Conservation (phyloP, 2,113 vertebrate genomes). For the Cryptotis parvus region DNA sequence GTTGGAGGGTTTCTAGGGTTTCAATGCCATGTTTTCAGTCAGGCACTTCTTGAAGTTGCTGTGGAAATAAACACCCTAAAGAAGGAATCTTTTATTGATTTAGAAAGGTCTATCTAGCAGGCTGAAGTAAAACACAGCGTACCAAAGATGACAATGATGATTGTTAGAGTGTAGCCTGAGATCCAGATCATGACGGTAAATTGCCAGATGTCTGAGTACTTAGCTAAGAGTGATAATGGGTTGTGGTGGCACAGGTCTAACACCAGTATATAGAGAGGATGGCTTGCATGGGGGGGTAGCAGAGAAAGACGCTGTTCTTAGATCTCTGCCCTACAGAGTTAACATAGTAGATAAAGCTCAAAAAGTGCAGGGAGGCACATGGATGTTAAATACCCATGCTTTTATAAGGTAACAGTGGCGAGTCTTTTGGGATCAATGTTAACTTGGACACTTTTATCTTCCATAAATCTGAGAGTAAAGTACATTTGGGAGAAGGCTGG, state of each 20-base stretch:
- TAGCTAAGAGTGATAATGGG: neutral
- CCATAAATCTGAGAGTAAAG: rapidly evolving
- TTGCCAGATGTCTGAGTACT: neutral
- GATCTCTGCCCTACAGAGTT: neutral
- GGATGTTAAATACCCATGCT: neutral
- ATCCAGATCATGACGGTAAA: neutral
- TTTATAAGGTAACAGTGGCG: neutral
- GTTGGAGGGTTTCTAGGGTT: neutral
- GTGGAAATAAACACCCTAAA: neutral
- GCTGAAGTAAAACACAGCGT: neutral
- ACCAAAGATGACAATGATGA: rapidly evolving
- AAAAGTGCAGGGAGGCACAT: neutral
- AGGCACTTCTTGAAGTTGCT: neutral
- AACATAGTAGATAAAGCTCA: neutral
- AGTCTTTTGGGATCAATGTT: rapidly evolving
- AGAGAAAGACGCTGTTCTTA: neutral
- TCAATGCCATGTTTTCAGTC: neutral
- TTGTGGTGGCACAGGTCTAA: neutral
- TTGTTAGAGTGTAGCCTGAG: neutral
- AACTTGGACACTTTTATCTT: neutral
- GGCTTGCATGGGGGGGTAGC: neutral
- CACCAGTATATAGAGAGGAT: neutral
- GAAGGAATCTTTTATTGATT: neutral
- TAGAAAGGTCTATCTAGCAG: neutral
- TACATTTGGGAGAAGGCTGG: neutral